Conservation (phyloP, 2,113 vertebrate genomes). For the Phalacrocorax brasilianus region DNA sequence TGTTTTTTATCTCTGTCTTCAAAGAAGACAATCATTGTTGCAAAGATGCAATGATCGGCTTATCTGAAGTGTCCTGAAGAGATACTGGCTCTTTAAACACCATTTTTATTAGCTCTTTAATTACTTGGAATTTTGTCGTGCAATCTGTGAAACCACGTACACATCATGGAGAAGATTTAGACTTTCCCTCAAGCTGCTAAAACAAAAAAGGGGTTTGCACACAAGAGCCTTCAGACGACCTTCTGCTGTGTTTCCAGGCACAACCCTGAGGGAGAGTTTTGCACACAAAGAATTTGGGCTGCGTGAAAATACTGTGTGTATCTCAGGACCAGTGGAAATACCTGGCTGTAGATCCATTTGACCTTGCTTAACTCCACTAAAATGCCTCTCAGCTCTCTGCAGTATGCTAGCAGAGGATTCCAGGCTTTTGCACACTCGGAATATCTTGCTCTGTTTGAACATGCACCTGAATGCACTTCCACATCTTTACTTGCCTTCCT, state of each 20-base stretch:
- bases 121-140: conserved; percentile 40
- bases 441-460: background rate
- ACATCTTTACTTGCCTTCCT: background rate
- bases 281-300: background rate
- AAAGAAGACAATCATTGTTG: conserved; percentile 50
- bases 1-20: conserved; percentile 54
- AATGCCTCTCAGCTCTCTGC: background rate
- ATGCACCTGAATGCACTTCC: background rate
- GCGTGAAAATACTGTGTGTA: background rate
- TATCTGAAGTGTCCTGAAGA: conserved; percentile 39
- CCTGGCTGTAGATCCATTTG: background rate
- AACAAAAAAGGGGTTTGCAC: background rate
- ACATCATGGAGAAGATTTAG: background rate
- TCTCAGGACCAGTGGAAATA: background rate
- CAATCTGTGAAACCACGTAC: background rate
- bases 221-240: background rate
- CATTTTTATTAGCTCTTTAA: conserved; percentile 38
- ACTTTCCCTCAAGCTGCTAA: background rate
- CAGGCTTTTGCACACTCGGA: background rate
- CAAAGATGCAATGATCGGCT: conserved; percentile 1
- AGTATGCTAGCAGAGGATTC: background rate
- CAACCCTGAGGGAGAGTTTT: background rate
- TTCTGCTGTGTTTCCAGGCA: background rate
- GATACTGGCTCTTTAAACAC: background rate
- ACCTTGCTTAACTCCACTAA: background rate